These are phyloP conservation scores for Phylloscopus whistleri DNA, from an alignment of 2,113 vertebrate genomes.

Conservation along the genomic window DNA sequence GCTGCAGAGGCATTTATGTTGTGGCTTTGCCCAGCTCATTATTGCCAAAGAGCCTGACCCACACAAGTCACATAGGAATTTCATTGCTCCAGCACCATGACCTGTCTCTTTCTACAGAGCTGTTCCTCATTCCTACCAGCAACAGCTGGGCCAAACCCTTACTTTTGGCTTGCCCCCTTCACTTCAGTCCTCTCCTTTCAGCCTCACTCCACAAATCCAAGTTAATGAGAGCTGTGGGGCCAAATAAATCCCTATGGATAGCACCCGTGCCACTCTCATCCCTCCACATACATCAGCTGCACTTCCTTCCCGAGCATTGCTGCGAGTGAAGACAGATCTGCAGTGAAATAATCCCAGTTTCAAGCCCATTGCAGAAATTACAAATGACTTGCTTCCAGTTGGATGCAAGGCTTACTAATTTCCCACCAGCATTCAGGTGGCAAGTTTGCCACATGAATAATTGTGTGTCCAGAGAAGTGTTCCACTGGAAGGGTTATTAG, in stretches of 20 bases:
- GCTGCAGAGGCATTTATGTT: not conserved
- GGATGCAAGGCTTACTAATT: constrained; percentile 4
- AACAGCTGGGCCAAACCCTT: not conserved
- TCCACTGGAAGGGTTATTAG: constrained; percentile 25
- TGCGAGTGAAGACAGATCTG: not conserved
- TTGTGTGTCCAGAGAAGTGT: not conserved
- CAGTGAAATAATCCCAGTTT: not conserved
- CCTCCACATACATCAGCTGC: not conserved
- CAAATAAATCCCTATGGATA: not conserved
- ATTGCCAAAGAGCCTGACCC: not conserved
- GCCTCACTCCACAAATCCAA: not conserved
- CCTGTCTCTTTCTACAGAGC: not conserved
- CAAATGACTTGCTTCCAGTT: not conserved
- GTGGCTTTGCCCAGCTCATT: not conserved
- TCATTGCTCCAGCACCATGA: not conserved
- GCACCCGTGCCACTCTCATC: not conserved
- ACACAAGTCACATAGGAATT: not conserved
- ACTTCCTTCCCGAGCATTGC: not conserved
- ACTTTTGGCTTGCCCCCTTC: not conserved
- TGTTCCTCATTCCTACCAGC: not conserved
- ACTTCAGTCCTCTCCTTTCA: not conserved
- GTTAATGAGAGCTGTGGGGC: not conserved
- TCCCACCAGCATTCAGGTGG: not conserved
- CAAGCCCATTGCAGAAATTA: not conserved
- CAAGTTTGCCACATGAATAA: constrained; percentile 36